Conservation (phyloP, 2,888 invertebrate genomes). For the Chorisops tibialis region DNA sequence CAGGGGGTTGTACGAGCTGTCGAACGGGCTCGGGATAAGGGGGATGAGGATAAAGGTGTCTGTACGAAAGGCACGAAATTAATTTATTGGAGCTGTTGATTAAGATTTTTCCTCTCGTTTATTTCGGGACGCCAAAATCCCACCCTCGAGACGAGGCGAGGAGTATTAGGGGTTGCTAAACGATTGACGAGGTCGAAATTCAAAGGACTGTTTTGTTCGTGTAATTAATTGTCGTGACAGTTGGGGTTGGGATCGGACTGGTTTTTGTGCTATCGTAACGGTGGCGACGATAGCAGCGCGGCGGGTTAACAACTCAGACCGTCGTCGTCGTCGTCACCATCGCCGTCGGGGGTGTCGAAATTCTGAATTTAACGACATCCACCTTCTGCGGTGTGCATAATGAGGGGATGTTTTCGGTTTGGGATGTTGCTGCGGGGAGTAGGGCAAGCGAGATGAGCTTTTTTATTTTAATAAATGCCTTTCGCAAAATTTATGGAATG, state of each 20-base stretch:
- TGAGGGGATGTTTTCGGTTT: neutral
- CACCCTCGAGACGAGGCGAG: neutral
- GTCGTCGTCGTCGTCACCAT: neutral
- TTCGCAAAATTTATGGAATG: conserved; percentile 7
- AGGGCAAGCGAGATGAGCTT: too few species aligned
- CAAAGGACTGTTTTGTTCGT: conserved; percentile 7
- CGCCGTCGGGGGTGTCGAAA: conserved; percentile 3
- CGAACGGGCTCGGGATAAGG: neutral
- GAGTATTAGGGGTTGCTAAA: conserved; percentile 1
- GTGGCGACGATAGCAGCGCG: neutral
- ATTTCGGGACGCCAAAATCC: neutral
- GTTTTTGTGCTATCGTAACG: conserved; percentile 4
- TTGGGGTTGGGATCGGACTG: conserved; percentile 1
- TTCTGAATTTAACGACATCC: conserved; percentile 16
- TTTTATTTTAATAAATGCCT: conserved; percentile 12
- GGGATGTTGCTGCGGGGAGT: neutral
- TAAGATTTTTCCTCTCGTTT: conserved; percentile 29
- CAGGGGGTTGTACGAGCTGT: neutral
- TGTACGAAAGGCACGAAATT: conserved; percentile 20
- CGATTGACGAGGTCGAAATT: conserved; percentile 10
- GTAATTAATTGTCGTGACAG: conserved; percentile 13
- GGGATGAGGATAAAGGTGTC: neutral
- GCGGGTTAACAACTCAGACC: too few species aligned
- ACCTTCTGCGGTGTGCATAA: conserved; percentile 15
- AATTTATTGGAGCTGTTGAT: conserved; percentile 32